A percentile compares a stretch with the other conserved stretches of the same genome.
phyloP scores from a whole-genome alignment of 2,113 vertebrate species.

The Penelope pileata region DNA sequence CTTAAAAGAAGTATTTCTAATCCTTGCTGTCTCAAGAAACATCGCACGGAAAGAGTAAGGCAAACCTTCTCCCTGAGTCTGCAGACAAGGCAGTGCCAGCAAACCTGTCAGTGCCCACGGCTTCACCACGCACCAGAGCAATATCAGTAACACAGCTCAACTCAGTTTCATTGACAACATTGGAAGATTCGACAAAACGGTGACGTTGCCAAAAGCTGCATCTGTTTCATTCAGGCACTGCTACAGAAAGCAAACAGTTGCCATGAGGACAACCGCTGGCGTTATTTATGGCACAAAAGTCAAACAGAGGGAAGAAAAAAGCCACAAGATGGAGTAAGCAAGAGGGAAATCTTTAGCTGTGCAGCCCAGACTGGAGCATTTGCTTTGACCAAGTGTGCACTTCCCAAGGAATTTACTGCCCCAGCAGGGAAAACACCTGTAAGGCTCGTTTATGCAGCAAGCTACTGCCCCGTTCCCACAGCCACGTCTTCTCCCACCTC shows the following conservation, averaged over 20 bases:
- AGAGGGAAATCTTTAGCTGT: background rate
- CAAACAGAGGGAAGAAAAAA: background rate
- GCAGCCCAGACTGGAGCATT: accelerated
- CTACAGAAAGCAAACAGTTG: slow-evolving; percentile 3
- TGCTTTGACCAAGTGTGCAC: accelerated
- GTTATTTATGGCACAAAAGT: slow-evolving; percentile 6
- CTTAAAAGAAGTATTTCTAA: background rate
- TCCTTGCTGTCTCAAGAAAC: background rate
- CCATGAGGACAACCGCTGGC: background rate
- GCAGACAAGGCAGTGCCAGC: background rate
- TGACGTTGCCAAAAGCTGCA: slow-evolving; percentile 22
- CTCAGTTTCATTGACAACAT: slow-evolving; percentile 28
- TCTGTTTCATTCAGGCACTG: slow-evolving; percentile 28
- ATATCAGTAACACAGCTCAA: slow-evolving; percentile 33
- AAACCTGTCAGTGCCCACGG: background rate
- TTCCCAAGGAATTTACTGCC: background rate
- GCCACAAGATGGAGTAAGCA: background rate
- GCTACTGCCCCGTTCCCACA: background rate
- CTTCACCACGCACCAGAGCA: background rate
- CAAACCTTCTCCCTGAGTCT: background rate
- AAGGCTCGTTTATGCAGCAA: background rate
- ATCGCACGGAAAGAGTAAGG: background rate
- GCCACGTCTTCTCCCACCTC: accelerated
- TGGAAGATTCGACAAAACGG: slow-evolving; percentile 32
- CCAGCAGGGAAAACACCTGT: background rate